phyloP scores from a whole-genome alignment of 2,797 vertebrate genomes.

The Chlorospingus flavigularis region DNA sequence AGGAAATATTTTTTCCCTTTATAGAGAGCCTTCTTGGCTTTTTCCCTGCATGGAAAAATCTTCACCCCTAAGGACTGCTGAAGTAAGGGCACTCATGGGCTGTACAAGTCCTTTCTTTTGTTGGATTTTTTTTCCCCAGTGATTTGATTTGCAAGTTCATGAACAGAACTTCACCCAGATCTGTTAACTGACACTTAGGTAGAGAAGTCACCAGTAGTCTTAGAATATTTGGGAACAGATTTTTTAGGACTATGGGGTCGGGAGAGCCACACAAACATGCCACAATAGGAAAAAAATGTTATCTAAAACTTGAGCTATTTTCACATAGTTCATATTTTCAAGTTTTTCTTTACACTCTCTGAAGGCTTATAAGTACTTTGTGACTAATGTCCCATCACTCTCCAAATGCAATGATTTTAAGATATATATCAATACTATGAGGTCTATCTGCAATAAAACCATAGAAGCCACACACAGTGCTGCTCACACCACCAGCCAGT shows the following conservation, averaged over 20 bases:
- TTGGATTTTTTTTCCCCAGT: not conserved
- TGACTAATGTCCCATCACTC: not conserved
- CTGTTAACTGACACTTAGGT: not conserved
- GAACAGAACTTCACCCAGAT: not conserved
- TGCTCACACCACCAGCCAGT: not conserved
- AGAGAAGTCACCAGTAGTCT: not conserved
- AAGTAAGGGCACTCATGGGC: not conserved
- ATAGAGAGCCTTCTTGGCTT: not conserved
- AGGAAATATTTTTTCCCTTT: not conserved
- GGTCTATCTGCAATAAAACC: not conserved
- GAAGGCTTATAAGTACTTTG: not conserved
- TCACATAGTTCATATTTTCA: not conserved
- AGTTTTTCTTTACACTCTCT: not conserved
- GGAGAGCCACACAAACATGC: not conserved
- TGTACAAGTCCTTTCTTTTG: not conserved
- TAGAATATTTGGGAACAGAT: not conserved
- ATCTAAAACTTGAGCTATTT: not conserved
- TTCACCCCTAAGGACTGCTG: not conserved
- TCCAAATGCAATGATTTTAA: not conserved
- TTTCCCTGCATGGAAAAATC: not conserved
- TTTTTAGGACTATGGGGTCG: not conserved
- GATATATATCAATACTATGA: not conserved
- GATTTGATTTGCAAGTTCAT: not conserved
- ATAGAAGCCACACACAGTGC: not conserved
- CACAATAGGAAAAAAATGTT: not conserved